Conservation (phyloP, 2,113 vertebrate genomes). For the Tragulus kanchil region DNA sequence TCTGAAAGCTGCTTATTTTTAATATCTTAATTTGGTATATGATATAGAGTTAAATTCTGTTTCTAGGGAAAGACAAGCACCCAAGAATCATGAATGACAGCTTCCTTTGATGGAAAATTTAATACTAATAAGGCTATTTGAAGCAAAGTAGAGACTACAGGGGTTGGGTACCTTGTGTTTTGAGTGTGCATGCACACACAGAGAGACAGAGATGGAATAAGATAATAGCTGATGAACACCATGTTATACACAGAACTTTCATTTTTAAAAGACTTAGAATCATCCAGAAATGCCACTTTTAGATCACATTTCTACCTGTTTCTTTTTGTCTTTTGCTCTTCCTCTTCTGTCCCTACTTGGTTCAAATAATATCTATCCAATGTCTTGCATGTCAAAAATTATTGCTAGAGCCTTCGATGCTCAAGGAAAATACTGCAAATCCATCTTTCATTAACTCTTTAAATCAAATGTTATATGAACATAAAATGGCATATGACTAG, state of each 20-base stretch:
- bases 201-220: not conserved
- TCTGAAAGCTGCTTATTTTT: slow-evolving; percentile 40
- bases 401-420: not conserved
- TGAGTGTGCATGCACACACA: not conserved
- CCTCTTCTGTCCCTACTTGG: not conserved
- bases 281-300: not conserved
- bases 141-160: not conserved
- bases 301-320: not conserved
- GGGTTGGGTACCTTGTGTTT: not conserved
- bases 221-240: not conserved
- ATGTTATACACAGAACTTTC: not conserved
- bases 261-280: slow-evolving; percentile 34
- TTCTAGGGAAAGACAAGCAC: not conserved
- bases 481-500: not conserved
- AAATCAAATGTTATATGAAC: slow-evolving; percentile 65
- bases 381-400: slow-evolving; percentile 22
- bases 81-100: not conserved
- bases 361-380: not conserved
- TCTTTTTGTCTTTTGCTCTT: not conserved
- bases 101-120: not conserved
- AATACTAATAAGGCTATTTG: not conserved
- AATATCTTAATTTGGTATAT: not conserved
- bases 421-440: slow-evolving; percentile 1
- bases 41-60: not conserved
- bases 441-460: slow-evolving; percentile 65